Conservation (phyloP, 2,888 invertebrate species). For the Ophioninae sp. region DNA sequence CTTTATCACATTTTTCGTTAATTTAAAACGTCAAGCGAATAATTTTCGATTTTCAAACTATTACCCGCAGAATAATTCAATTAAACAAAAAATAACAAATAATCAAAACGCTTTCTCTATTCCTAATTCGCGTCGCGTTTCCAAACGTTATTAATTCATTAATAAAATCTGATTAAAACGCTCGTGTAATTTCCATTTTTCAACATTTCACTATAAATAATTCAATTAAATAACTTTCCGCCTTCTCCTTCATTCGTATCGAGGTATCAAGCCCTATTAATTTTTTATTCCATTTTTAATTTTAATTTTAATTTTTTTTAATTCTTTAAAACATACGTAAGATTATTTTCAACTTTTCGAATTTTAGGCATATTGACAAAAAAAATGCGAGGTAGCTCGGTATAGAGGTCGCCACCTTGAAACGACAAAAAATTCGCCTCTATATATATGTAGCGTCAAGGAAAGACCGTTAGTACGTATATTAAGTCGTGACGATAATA, state of each 20-base stretch:
- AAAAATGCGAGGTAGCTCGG: background rate
- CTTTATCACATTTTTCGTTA: background rate
- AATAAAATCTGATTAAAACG: no score
- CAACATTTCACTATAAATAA: no score
- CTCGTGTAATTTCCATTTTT: no score
- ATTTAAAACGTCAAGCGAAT: no score
- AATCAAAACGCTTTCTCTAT: background rate
- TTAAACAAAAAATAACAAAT: no score
- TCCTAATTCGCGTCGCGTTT: background rate
- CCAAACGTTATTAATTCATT: background rate
- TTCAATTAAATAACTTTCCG: no score
- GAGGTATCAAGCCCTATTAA: background rate
- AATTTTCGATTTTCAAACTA: no score
- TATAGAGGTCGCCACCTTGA: background rate
- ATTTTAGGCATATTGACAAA: background rate
- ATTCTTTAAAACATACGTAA: background rate
- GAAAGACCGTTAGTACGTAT: background rate
- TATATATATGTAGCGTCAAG: background rate
- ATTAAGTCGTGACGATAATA: slow-evolving; percentile 36
- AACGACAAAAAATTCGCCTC: background rate
- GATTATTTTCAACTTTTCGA: background rate
- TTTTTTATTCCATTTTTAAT: no score
- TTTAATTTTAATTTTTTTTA: background rate
- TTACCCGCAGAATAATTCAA: no score
- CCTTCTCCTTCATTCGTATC: no score